Evolutionary conservation across 2,113 vertebrate genomes (phyloP).

Genomic region (Trichechus manatus): DNA sequence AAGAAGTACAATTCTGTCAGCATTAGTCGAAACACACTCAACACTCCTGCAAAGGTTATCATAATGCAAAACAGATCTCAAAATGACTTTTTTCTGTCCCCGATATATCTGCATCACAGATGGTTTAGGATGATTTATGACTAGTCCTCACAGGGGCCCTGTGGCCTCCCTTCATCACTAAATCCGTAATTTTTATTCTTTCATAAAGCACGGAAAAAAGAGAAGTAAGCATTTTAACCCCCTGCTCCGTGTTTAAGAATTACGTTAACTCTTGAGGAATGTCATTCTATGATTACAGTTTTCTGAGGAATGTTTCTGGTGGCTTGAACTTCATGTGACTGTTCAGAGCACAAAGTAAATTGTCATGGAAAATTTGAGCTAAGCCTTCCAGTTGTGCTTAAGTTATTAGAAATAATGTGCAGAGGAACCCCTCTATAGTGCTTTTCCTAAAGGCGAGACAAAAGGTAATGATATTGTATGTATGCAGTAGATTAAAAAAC

Average conservation of each 20-base stretch:
- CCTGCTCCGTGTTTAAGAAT: neutral
- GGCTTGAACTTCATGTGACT: conserved; percentile 49
- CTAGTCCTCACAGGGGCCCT: conserved; percentile 53
- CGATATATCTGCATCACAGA: conserved; percentile 54
- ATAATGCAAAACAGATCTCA: conserved; percentile 72
- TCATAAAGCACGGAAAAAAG: conserved; percentile 54
- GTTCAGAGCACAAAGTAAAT: conserved; percentile 53
- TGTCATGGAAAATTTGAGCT: conserved; percentile 53
- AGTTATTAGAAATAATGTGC: neutral
- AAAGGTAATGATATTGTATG: neutral
- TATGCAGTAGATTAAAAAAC: neutral
- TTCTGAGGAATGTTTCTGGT: conserved; percentile 58
- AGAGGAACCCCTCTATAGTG: neutral
- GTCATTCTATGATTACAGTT: conserved; percentile 19
- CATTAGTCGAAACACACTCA: conserved; percentile 73
- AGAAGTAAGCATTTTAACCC: conserved; percentile 65
- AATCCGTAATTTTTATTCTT: conserved; percentile 63
- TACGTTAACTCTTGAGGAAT: conserved; percentile 9
- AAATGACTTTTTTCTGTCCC: conserved; percentile 62
- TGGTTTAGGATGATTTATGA: conserved; percentile 71
- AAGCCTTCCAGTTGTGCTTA: neutral
- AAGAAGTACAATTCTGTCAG: conserved; percentile 66
- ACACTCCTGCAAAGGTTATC: conserved; percentile 60
- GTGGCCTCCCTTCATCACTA: conserved; percentile 45
- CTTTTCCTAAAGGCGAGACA: neutral